Evolutionary conservation across 1,140 invertebrate species (phyloP).

Genomic region (Leptinotarsa defecta): DNA sequence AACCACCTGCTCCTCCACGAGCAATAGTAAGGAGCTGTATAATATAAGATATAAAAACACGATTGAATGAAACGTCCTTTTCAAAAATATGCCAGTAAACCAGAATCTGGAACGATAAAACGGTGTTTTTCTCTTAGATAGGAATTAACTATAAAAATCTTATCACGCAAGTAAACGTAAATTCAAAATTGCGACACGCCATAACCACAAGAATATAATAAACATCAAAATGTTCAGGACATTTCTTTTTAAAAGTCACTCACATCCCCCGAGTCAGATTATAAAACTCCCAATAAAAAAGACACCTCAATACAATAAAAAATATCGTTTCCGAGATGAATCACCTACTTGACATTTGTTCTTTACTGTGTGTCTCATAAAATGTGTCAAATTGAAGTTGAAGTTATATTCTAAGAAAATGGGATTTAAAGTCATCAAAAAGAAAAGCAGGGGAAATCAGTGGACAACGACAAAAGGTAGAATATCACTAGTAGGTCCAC

Average conservation of each 20-base stretch:
- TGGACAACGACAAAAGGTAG: too few relatives aligned
- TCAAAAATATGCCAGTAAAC: conserved; percentile 11
- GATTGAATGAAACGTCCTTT: background rate
- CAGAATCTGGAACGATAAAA: background rate
- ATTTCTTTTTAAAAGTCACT: conserved; percentile 51
- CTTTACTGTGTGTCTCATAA: conserved; percentile 14
- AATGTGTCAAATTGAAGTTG: conserved; percentile 11
- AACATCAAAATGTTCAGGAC: conserved; percentile 46
- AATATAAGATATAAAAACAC: too few relatives aligned
- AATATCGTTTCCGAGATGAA: conserved; percentile 44
- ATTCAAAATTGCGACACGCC: conserved; percentile 46
- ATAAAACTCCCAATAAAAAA: conserved; percentile 51
- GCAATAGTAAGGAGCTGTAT: too few relatives aligned
- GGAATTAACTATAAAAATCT: conserved; percentile 49
- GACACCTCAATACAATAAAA: conserved; percentile 51
- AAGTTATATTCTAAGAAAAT: conserved; percentile 6
- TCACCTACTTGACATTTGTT: conserved; percentile 51
- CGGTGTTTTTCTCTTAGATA: conserved; percentile 38
- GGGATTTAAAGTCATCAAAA: background rate
- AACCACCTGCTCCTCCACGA: too few relatives aligned
- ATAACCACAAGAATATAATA: conserved; percentile 51
- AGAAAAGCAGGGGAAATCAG: too few relatives aligned
- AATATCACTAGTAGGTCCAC: too few relatives aligned
- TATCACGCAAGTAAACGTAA: conserved; percentile 45
- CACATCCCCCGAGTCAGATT: conserved; percentile 43